Percentiles rank a stretch among this genome's conserved stretches.
Evolutionary conservation across 2,113 vertebrate genomes (phyloP).

Genomic region (Petromus typicus): DNA sequence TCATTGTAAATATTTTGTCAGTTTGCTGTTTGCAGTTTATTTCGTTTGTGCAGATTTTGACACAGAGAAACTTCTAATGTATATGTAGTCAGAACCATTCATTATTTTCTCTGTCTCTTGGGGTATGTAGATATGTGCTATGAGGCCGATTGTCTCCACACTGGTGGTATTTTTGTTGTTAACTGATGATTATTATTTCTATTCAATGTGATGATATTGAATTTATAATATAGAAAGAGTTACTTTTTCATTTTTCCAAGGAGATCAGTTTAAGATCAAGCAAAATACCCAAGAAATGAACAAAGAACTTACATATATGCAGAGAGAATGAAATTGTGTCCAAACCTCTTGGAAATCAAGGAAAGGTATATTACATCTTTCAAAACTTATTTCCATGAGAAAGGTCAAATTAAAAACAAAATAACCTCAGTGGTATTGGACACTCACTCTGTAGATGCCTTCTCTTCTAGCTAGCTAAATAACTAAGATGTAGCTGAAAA

Average conservation of each 20-base stretch:
- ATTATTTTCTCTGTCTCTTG: slow-evolving; percentile 60
- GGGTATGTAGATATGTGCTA: neutral
- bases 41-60: slow-evolving; percentile 57
- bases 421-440: neutral
- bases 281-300: slow-evolving; percentile 44
- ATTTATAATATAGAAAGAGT: neutral
- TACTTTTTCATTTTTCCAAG: slow-evolving; percentile 41
- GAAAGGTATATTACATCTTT: neutral
- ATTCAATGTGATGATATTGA: neutral
- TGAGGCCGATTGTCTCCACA: neutral
- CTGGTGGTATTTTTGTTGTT: neutral
- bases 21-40: slow-evolving; percentile 32
- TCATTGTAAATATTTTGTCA: slow-evolving; percentile 71
- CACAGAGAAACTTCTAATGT: slow-evolving; percentile 61
- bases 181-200: slow-evolving; percentile 51
- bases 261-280: slow-evolving; percentile 53
- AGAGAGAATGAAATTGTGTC: neutral
- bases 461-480: slow-evolving; percentile 24
- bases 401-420: slow-evolving; percentile 26
- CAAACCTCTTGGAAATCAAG: neutral
- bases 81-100: slow-evolving; percentile 32
- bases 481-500: neutral
- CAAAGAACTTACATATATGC: neutral
- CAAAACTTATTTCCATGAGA: slow-evolving; percentile 54
- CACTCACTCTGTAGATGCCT: neutral